Evolutionary conservation across 2,113 vertebrate genomes (phyloP).

Genomic region (Rhabdomys dilectus): DNA sequence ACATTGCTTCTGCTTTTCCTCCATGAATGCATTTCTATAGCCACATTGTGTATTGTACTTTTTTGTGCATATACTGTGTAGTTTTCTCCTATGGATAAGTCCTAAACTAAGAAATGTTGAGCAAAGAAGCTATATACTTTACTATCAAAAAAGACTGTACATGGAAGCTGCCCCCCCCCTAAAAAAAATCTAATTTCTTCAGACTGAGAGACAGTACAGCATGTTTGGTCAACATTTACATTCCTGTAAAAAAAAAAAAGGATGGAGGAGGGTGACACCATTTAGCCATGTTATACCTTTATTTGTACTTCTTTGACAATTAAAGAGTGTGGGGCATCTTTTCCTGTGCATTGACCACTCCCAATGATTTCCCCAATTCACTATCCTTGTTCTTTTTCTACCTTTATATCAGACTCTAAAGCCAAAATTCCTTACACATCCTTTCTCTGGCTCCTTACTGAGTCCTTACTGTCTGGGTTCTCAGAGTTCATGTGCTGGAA

Average conservation of each 20-base stretch:
- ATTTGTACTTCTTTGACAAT: conserved; percentile 31
- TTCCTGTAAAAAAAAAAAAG: not conserved
- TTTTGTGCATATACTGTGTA: not conserved
- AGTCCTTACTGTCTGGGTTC: conserved; percentile 30
- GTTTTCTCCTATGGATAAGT: not conserved
- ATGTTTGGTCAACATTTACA: not conserved
- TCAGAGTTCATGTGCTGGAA: not conserved
- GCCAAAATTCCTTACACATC: conserved; percentile 38
- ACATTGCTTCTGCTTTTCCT: not conserved
- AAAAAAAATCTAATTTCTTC: not conserved
- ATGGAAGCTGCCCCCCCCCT: not conserved
- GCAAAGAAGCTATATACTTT: not conserved
- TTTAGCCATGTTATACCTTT: not conserved
- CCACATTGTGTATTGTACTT: not conserved
- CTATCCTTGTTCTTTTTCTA: not conserved
- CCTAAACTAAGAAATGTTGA: not conserved
- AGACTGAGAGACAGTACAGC: not conserved
- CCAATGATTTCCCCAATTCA: conserved; percentile 52
- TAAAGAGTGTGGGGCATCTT: not conserved
- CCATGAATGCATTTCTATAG: not conserved
- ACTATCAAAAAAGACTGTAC: not conserved
- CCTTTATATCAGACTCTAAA: not conserved
- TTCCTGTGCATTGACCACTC: not conserved
- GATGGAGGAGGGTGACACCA: not conserved
- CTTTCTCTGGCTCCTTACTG: not conserved